Percentiles rank a stretch among this genome's conserved stretches.
Conservation (phyloP, 2,888 invertebrate genomes). For the Seladonia tumulorum region DNA sequence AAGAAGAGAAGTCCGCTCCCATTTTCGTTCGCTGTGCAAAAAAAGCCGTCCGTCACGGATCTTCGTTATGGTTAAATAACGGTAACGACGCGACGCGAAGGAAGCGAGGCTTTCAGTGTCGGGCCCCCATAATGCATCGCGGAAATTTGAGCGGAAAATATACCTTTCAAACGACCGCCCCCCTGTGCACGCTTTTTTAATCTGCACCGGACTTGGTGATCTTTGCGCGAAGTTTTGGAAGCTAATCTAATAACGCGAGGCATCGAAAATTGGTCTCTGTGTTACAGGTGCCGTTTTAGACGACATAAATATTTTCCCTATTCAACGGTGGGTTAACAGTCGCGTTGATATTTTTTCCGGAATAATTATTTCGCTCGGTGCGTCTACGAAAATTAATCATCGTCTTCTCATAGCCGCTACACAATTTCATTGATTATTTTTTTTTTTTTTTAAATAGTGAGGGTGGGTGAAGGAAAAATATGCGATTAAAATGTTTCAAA, state of each 20-base stretch:
- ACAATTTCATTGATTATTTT: too few relatives aligned
- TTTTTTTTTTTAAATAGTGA: not conserved
- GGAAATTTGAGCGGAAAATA: not conserved
- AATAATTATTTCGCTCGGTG: too few relatives aligned
- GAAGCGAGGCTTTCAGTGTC: conserved; percentile 19
- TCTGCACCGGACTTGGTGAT: not conserved
- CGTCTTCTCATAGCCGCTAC: too few relatives aligned
- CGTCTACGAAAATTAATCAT: too few relatives aligned
- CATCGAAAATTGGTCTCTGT: not conserved
- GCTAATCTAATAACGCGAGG: not conserved
- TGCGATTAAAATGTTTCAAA: too few relatives aligned
- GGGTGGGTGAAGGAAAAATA: too few relatives aligned
- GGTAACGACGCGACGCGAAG: conserved; percentile 21
- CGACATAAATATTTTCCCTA: not conserved
- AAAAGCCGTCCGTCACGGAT: conserved; percentile 21
- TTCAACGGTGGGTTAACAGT: too few relatives aligned
- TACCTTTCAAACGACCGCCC: not conserved
- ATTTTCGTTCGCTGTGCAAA: not conserved
- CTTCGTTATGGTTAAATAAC: conserved; percentile 26
- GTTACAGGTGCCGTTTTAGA: not conserved
- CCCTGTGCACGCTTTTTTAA: not conserved
- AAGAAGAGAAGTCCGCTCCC: not conserved
- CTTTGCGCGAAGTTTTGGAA: not conserved
- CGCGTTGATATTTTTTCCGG: not conserved
- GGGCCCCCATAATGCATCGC: too few relatives aligned